A percentile compares a stretch with the other conserved stretches of the same genome.
phyloP scores from a whole-genome alignment of 2,888 invertebrate species.

The Eubasilissa splendida region DNA sequence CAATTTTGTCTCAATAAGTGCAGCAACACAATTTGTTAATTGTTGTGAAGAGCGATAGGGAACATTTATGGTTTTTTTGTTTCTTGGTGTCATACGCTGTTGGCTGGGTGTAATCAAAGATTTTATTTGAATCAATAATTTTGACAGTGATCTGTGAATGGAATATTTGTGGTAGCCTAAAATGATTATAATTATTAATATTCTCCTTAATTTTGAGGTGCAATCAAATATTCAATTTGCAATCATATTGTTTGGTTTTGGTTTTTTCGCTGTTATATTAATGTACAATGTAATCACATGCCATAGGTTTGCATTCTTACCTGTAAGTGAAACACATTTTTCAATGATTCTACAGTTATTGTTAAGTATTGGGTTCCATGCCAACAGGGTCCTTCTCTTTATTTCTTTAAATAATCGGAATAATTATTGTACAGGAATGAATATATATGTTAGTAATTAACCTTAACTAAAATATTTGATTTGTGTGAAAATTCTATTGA shows the following conservation, averaged over 20 bases:
- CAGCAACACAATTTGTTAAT: not conserved
- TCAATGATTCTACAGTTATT: not conserved
- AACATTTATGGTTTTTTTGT: not conserved
- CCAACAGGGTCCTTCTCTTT: not conserved
- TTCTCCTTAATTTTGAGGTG: not conserved
- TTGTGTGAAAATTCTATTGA: too few species aligned
- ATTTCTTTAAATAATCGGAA: too few species aligned
- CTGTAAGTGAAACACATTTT: not conserved
- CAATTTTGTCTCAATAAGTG: not conserved
- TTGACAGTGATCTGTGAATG: conserved; percentile 3
- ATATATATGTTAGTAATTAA: too few species aligned
- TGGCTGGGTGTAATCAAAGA: conserved; percentile 20
- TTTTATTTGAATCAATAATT: conserved; percentile 15
- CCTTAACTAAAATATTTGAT: too few species aligned
- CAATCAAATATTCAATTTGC: conserved; percentile 17
- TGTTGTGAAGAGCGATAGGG: not conserved
- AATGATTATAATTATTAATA: not conserved
- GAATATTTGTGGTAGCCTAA: conserved; percentile 2
- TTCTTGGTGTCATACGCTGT: conserved; percentile 17
- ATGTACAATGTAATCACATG: conserved; percentile 51
- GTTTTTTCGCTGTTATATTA: conserved; percentile 43
- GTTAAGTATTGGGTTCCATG: not conserved
- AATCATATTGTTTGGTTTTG: conserved; percentile 37
- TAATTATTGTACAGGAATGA: too few species aligned
- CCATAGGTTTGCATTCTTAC: conserved; percentile 29